These are phyloP conservation scores for Trachemys scripta DNA, from an alignment of 2,113 vertebrate species.

Conservation along the genomic window DNA sequence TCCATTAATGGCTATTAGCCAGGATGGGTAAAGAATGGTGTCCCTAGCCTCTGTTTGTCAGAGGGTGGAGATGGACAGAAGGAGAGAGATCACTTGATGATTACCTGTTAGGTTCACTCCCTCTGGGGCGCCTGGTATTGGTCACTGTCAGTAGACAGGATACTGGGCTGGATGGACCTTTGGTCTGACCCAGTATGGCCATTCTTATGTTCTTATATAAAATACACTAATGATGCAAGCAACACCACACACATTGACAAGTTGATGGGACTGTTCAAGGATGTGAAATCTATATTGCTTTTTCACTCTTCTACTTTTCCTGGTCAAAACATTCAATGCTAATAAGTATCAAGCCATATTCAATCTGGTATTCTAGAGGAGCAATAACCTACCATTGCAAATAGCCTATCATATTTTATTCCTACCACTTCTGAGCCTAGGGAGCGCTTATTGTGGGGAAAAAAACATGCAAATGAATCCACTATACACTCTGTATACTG, in stretches of 20 bases:
- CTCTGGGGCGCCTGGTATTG: no score
- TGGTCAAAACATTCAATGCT: background rate
- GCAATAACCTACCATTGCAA: background rate
- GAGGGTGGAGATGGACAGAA: no score
- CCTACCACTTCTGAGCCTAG: background rate
- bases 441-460: background rate
- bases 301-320: conserved; percentile 13
- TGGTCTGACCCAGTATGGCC: no score
- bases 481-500: background rate
- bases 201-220: background rate
- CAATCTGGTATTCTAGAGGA: background rate
- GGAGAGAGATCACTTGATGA: no score
- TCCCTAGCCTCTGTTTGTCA: no score
- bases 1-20: no score
- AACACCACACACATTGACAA: background rate
- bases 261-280: background rate
- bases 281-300: background rate
- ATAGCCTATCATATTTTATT: background rate
- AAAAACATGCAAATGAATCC: background rate
- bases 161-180: no score
- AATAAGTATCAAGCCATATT: background rate
- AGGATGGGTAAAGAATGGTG: no score
- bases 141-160: no score
- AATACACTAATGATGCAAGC: background rate
- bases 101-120: no score